Evolutionary conservation across 2,888 invertebrate genomes (phyloP).

Genomic region (Augochlorella aurata): DNA sequence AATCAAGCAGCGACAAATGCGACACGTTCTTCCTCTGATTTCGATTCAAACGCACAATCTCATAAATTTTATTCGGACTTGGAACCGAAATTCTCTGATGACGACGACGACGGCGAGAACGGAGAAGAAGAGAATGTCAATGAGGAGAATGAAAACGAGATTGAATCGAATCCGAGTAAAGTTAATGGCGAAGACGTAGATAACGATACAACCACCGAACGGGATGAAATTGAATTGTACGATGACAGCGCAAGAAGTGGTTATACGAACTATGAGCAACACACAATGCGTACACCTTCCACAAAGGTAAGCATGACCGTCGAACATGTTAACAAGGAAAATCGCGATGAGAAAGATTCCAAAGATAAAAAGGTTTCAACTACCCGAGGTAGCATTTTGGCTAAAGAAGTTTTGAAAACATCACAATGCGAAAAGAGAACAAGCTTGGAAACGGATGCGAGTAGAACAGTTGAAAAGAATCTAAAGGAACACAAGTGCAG

Average conservation of each 20-base stretch:
- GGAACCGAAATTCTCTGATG: conserved; percentile 77
- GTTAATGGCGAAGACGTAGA: background rate
- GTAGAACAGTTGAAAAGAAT: conserved; percentile 8
- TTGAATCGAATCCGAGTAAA: background rate
- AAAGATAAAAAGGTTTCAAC: background rate
- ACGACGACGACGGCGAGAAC: conserved; percentile 1
- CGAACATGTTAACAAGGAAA: background rate
- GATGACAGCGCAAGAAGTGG: background rate
- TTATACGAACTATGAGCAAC: background rate
- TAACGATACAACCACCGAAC: background rate
- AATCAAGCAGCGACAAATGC: conserved; percentile 79
- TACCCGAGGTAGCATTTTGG: background rate
- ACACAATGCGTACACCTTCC: background rate
- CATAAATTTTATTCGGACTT: conserved; percentile 68
- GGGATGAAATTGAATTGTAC: background rate
- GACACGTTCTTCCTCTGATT: conserved; percentile 36
- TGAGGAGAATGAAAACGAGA: background rate
- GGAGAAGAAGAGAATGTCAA: background rate
- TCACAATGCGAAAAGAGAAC: background rate
- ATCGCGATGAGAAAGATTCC: background rate
- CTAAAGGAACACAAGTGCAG: conserved; percentile 33
- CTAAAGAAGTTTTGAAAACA: conserved; percentile 20
- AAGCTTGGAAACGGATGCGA: conserved; percentile 25
- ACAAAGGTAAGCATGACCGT: background rate
- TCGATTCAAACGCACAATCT: conserved; percentile 62